phyloP scores from a whole-genome alignment of 2,888 invertebrate genomes.

The Dryococelus australis region DNA sequence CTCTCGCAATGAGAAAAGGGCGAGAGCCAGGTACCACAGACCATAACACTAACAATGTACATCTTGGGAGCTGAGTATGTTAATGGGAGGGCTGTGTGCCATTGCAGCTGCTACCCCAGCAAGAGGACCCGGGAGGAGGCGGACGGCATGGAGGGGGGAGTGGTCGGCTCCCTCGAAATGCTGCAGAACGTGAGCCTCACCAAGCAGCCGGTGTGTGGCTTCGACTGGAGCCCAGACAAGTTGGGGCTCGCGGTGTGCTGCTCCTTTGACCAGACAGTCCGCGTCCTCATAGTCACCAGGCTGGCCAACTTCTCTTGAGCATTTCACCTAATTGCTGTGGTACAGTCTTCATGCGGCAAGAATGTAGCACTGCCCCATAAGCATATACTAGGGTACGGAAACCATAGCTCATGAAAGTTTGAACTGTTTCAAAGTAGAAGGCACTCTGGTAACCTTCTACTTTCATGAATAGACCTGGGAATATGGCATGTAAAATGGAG shows the following conservation, averaged over 20 bases:
- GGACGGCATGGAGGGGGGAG: constrained; percentile 76
- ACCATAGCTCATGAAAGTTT: too few species aligned
- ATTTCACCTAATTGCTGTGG: neutral
- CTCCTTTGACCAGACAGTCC: constrained; percentile 89
- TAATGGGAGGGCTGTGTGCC: constrained; percentile 21
- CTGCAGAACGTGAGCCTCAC: constrained; percentile 84
- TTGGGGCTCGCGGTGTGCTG: constrained; percentile 87
- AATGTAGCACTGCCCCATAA: too few species aligned
- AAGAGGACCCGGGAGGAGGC: constrained; percentile 73
- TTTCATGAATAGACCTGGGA: too few species aligned
- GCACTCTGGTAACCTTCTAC: too few species aligned
- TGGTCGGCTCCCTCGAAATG: constrained; percentile 76
- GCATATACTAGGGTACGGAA: too few species aligned
- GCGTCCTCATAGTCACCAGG: constrained; percentile 88
- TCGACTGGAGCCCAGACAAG: constrained; percentile 94
- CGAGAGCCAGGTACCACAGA: too few species aligned
- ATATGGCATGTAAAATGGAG: too few species aligned
- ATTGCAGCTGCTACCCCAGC: constrained; percentile 76
- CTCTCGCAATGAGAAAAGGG: too few species aligned
- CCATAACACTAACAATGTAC: too few species aligned
- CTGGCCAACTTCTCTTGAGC: constrained; percentile 62
- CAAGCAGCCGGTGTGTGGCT: constrained; percentile 85
- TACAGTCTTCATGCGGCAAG: too few species aligned
- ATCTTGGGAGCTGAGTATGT: too few species aligned
- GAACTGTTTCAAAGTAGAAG: too few species aligned